Base-by-base conservation (phyloP, 2,888 invertebrate genomes). In the Synergus gifuensis region DNA sequence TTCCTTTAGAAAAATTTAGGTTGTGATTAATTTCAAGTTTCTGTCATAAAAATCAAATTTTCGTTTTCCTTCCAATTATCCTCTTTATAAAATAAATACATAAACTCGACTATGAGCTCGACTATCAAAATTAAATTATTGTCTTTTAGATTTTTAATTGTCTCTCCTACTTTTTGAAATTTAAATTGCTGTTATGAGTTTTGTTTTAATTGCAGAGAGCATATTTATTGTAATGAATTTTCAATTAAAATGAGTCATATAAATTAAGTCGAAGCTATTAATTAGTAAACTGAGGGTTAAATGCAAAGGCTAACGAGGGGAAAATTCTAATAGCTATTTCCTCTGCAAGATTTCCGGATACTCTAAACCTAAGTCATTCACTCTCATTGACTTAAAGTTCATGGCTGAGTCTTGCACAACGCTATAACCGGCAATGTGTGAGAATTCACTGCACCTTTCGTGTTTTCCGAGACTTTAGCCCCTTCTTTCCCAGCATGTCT, bases 361-460 rank as follows among this genome's bases (percentile, higher is more conserved):
- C 44, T 73, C 44, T 79, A 80, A 86, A 82, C 73, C 79, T 78
- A 80, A 82, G 82, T 81, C 63, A 84, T 85, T 84, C 82, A 76
- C 81, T 76, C 54, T 79, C 81, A 79, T 82, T 85, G 82, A 83
- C 76, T 84, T 84, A 86, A 86, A 86, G 83, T 85, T 87, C 85
- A 86, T 76, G 85, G 85, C 79, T 85, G 81, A 81, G 79, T 62
- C 83, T 85, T 85, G 82, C 85, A 86, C 84, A 84, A 84, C 78
- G 83, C 81, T 79, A 80, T 36, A 36, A 7, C 79, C 54, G 79
- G 81, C 82, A 77, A 73, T 77, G 79, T 81, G 80, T 82, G 82
- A 84, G 82, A 84, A 84, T 82, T 81, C 79, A 46, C 76, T 76
- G 80, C 81, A 44, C 80, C 82, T 83, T 81, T 82, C 82, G 83